These are phyloP conservation scores for Atta cephalotes DNA, from an alignment of 1,140 invertebrate species.

Conservation along the genomic window DNA sequence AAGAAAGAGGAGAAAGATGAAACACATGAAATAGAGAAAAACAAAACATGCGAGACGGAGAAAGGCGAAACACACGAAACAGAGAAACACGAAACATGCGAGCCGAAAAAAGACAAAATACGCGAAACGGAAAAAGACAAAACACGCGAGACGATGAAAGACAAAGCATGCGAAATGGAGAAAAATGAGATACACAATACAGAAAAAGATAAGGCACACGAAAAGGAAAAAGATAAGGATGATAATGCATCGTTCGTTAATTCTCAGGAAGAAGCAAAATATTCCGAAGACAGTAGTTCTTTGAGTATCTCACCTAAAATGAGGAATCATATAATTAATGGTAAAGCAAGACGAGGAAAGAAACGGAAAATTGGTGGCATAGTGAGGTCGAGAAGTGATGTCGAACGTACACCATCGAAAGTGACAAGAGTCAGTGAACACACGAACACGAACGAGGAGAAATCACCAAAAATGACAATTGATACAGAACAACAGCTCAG, in stretches of 20 bases:
- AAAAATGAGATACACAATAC: too few relatives aligned
- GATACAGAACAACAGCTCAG: not conserved
- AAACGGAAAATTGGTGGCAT: not conserved
- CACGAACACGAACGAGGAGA: not conserved
- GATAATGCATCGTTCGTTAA: slow-evolving; percentile 74
- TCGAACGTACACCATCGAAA: not conserved
- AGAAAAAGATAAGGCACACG: too few relatives aligned
- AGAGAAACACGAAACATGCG: too few relatives aligned
- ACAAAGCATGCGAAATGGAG: slow-evolving; percentile 64
- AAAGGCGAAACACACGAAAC: too few relatives aligned
- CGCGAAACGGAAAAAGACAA: too few relatives aligned
- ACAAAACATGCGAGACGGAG: slow-evolving; percentile 5
- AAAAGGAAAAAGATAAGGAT: slow-evolving; percentile 70
- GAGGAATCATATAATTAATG: not conserved
- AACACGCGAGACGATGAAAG: not conserved
- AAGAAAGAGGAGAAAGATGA: slow-evolving; percentile 30
- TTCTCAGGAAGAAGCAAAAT: slow-evolving; percentile 25
- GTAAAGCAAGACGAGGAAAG: not conserved
- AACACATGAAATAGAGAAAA: slow-evolving; percentile 70
- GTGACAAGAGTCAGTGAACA: not conserved
- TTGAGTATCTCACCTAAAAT: not conserved
- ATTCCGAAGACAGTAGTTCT: not conserved
- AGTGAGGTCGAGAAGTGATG: not conserved
- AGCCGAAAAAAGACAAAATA: too few relatives aligned
- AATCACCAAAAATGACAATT: not conserved